Conservation (phyloP, 1,140 invertebrate genomes). For the Wiebesia pumilae region DNA sequence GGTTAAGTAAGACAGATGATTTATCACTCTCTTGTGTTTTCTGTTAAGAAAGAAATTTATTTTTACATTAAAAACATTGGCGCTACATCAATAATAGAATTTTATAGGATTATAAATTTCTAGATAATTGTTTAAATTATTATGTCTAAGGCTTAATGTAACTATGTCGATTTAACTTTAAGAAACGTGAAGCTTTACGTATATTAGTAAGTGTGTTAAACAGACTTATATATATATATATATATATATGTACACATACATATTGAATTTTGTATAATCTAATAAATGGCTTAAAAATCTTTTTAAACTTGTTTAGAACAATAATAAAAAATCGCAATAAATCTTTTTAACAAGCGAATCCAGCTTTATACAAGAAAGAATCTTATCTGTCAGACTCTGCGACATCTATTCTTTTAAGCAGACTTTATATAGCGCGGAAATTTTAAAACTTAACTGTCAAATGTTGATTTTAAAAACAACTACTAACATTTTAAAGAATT, state of each 20-base stretch:
- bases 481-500: conserved; percentile 9
- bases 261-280: neutral
- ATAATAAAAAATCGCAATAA: neutral
- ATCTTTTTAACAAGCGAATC: neutral
- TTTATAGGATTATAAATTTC: neutral
- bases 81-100: neutral
- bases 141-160: neutral
- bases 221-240: neutral
- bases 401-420: neutral
- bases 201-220: neutral
- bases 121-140: neutral
- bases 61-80: neutral
- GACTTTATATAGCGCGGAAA: neutral
- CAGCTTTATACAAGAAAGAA: neutral
- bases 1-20: neutral
- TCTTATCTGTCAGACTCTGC: neutral
- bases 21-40: neutral
- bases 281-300: neutral
- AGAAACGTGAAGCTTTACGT: neutral
- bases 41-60: neutral
- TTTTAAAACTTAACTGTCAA: neutral
- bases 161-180: neutral
- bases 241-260: no score
- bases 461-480: neutral
- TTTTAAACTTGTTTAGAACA: neutral